Evolutionary conservation across 2,113 vertebrate genomes (phyloP).

Genomic region (Aptenodytes forsteri): DNA sequence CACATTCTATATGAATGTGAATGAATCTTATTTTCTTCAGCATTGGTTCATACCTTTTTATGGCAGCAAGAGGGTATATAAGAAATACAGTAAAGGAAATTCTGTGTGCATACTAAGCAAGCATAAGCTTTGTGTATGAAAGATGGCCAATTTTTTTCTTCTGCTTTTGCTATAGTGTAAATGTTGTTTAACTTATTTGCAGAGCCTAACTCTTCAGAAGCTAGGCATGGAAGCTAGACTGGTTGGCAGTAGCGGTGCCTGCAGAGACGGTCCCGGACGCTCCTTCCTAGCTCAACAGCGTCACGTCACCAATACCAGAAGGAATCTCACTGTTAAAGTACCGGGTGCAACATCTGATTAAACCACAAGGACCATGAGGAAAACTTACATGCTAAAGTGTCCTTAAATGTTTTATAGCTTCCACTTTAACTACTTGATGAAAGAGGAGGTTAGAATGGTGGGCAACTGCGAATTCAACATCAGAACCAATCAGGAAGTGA

Average conservation of each 20-base stretch:
- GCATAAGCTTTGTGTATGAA: not conserved
- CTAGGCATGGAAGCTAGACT: constrained; percentile 90
- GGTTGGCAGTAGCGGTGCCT: constrained; percentile 66
- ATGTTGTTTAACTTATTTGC: not conserved
- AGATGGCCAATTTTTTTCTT: accelerated
- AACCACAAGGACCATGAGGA: constrained; percentile 46
- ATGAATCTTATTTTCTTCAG: not conserved
- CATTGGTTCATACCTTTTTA: not conserved
- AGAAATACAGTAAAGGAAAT: not conserved
- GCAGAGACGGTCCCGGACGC: constrained; percentile 73
- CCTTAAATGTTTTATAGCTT: constrained; percentile 74
- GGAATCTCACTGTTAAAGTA: constrained; percentile 81
- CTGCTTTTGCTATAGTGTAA: not conserved
- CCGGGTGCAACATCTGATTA: constrained; percentile 83
- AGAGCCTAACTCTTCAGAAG: constrained; percentile 95
- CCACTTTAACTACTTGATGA: constrained; percentile 20
- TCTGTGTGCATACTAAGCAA: accelerated
- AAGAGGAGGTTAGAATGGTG: constrained; percentile 24
- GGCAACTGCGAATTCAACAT: constrained; percentile 28
- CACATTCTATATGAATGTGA: not conserved
- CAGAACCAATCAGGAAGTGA: not conserved
- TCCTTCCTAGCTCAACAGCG: constrained; percentile 95
- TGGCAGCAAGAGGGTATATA: not conserved
- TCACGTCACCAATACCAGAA: constrained; percentile 87
- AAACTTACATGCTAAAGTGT: constrained; percentile 73